Evolutionary conservation across 2,113 vertebrate genomes (phyloP).

Genomic region (Mustela nigripes): DNA sequence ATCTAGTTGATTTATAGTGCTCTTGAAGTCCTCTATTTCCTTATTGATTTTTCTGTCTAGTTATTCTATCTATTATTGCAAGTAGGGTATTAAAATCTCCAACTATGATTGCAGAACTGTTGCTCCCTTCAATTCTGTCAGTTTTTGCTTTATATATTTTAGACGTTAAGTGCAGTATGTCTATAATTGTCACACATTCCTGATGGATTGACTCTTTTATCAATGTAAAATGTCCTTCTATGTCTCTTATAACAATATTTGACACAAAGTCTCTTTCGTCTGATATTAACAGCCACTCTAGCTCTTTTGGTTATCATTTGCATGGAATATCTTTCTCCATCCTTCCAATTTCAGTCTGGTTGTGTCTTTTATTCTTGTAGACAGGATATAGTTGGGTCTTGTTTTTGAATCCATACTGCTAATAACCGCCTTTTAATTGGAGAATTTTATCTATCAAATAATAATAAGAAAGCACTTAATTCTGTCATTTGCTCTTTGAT

Average conservation of each 20-base stretch:
- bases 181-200: neutral
- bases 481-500: neutral
- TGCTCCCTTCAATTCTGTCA: neutral
- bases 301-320: neutral
- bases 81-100: neutral
- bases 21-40: neutral
- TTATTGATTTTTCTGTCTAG: neutral
- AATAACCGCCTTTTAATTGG: neutral
- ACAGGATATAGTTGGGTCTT: neutral
- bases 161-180: neutral
- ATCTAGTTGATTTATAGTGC: neutral
- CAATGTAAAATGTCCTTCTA: neutral
- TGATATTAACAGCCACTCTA: neutral
- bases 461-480: neutral
- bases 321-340: neutral
- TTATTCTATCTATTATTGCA: neutral
- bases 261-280: neutral
- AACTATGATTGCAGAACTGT: neutral
- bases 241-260: neutral
- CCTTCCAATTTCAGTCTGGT: neutral
- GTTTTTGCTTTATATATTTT: neutral
- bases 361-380: slow-evolving; percentile 16
- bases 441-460: neutral
- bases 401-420: neutral
- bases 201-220: neutral